A percentile compares a stretch with the other conserved stretches of the same genome.
Conservation (phyloP, 2,888 invertebrate species). For the Neuroscelio doddi region DNA sequence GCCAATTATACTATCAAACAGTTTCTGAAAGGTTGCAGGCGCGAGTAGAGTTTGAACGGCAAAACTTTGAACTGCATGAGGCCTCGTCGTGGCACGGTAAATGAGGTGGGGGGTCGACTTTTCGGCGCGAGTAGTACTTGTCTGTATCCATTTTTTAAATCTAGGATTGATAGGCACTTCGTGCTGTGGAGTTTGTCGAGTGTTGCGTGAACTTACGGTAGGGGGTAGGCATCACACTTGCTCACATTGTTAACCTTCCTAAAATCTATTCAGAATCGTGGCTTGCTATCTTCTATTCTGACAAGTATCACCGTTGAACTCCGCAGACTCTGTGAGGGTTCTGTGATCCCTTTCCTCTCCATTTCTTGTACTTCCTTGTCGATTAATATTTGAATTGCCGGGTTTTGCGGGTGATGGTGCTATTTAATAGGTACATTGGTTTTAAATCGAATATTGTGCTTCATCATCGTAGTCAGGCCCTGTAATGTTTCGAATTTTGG, state of each 20-base stretch:
- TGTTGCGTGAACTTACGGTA: slow-evolving; percentile 6
- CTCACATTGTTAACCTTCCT: background rate
- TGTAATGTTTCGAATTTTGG: too few species aligned
- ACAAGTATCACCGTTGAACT: slow-evolving; percentile 15
- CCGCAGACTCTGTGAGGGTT: slow-evolving; percentile 15
- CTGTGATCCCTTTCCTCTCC: slow-evolving; percentile 4
- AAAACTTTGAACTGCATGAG: slow-evolving; percentile 55
- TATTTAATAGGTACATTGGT: slow-evolving; percentile 6
- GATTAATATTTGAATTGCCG: slow-evolving; percentile 1
- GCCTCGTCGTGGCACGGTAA: slow-evolving; percentile 52
- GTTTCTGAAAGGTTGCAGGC: slow-evolving; percentile 3
- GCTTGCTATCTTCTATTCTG: slow-evolving; percentile 11
- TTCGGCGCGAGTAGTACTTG: slow-evolving; percentile 49
- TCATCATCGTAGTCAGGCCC: too few species aligned
- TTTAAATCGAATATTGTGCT: too few species aligned
- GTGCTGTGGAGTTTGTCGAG: slow-evolving; percentile 15
- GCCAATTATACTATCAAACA: too few species aligned
- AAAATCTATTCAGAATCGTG: slow-evolving; percentile 23
- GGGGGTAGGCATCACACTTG: background rate
- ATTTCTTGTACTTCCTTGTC: slow-evolving; percentile 7
- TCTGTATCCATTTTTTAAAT: slow-evolving; percentile 30
- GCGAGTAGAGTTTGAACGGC: slow-evolving; percentile 3
- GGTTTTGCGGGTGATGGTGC: background rate
- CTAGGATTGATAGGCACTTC: background rate
- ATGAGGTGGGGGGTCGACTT: slow-evolving; percentile 55